phyloP scores from a whole-genome alignment of 1,140 invertebrate species.

The Drosophila hydei region DNA sequence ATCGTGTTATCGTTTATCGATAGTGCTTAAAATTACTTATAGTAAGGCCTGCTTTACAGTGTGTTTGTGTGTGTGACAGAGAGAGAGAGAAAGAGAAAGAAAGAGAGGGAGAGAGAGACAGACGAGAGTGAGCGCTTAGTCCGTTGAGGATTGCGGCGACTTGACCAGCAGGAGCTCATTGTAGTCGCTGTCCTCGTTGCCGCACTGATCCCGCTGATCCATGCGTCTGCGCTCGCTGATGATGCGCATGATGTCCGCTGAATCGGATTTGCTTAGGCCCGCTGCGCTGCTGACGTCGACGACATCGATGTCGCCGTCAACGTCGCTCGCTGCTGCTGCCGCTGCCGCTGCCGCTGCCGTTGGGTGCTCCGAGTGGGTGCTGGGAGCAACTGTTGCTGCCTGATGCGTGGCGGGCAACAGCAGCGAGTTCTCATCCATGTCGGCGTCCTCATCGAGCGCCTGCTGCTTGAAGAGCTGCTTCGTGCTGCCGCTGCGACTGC shows the following conservation, averaged over 20 bases:
- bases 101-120: no score
- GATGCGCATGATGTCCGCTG: conserved; percentile 80
- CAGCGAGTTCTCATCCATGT: conserved; percentile 79
- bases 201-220: conserved; percentile 75
- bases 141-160: conserved; percentile 79
- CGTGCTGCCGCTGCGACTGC: conserved; percentile 83
- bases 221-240: conserved; percentile 81
- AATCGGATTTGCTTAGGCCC: conserved; percentile 68
- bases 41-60: background rate
- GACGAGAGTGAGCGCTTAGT: conserved; percentile 41
- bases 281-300: conserved; percentile 11
- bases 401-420: conserved; percentile 57
- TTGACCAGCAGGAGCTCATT: conserved; percentile 80
- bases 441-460: conserved; percentile 81
- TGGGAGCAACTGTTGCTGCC: background rate
- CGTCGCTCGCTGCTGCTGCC: conserved; percentile 16
- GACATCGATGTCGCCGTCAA: conserved; percentile 3
- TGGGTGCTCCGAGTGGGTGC: background rate
- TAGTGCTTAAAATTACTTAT: background rate
- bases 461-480: conserved; percentile 84
- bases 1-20: conserved; percentile 1
- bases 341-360: background rate
- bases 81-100: background rate
- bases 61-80: background rate
- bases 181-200: conserved; percentile 78